Base-by-base conservation (phyloP, 2,113 vertebrate species). In the Anser cygnoides region DNA sequence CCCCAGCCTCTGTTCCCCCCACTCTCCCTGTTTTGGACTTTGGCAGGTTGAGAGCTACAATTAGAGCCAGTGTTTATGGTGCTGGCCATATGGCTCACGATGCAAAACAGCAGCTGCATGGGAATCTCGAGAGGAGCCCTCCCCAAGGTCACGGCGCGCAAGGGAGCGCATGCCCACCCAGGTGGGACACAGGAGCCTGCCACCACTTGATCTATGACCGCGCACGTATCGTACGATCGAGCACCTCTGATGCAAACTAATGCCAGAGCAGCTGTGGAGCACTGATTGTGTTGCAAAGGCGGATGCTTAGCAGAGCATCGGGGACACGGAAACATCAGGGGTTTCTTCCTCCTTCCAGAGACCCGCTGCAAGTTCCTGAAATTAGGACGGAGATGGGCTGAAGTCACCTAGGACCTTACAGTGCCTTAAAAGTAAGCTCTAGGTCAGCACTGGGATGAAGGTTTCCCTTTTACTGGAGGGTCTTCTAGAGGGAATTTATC, bases 11-110 rank as follows among this genome's bases (percentile, higher is more conserved):
- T 44, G 44, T 87, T 62, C 65, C 80, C 58, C n/a, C 77, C 43
- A 19, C 26, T 88, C 50, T 66, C 71, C 54, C 71, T 37, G 31
- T 43, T 96, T 71, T 89, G 95, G 86, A 73, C 92, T 81, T 84
- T 93, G 95, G 90, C 94, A 96, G 62, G 83, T 92, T 92, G 92
- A 93, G 76, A 92, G 93, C 93, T 94, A 39, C 89, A 92, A 86
- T 87, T 90, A 94, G 82, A 96, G 84, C 19, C 77, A 62, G 67
- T 26, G 57, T 88, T 96, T 49, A 71, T 70, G 76, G 86, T 80
- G 77, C 11, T 1, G 8, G 86, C 95, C 96, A 95, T 94, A 94
- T 90, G 95, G 94, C 82, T 92, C 0, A 0, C 52, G 9, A 76
- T 71, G 84, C 84, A 71, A 79, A 97, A 28, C 13, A 72, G 59